phyloP scores from a whole-genome alignment of 2,113 vertebrate genomes.

The Megaceryle torquata region DNA sequence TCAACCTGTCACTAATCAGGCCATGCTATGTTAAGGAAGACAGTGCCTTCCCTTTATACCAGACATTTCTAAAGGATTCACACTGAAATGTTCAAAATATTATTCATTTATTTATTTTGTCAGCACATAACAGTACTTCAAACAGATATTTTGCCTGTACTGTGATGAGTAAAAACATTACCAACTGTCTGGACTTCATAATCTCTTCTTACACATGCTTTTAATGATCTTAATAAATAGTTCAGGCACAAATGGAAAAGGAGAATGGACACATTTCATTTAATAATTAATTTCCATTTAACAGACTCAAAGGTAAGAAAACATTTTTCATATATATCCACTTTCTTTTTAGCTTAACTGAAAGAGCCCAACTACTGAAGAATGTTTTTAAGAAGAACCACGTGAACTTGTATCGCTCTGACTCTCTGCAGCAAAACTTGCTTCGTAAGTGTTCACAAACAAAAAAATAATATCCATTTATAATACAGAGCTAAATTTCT shows the following conservation, averaged over 20 bases:
- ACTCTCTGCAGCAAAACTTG: slow-evolving; percentile 94
- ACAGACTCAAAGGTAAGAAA: not conserved
- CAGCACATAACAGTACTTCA: not conserved
- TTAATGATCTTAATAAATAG: not conserved
- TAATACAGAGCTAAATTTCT: not conserved
- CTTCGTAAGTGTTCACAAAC: slow-evolving; percentile 85
- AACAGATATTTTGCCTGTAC: not conserved
- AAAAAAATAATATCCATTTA: not conserved
- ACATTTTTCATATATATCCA: not conserved
- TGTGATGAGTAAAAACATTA: not conserved
- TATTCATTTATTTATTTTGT: not conserved
- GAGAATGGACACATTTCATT: not conserved
- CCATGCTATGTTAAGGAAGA: not conserved
- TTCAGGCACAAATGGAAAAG: not conserved
- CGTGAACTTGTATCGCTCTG: slow-evolving; percentile 90
- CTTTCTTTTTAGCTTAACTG: slow-evolving; percentile 82
- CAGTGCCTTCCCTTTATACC: not conserved
- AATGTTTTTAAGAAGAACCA: slow-evolving; percentile 99
- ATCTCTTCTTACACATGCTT: not conserved
- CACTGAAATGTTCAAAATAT: not conserved
- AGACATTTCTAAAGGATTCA: not conserved
- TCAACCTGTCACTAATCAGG: not conserved
- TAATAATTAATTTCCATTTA: not conserved
- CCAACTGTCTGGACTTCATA: not conserved
- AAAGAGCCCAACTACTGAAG: slow-evolving; percentile 95